A percentile compares a stretch with the other conserved stretches of the same genome.
These are phyloP conservation scores for Melanogrammus aeglefinus DNA, from an alignment of 2,797 vertebrate genomes.

Conservation along the genomic window DNA sequence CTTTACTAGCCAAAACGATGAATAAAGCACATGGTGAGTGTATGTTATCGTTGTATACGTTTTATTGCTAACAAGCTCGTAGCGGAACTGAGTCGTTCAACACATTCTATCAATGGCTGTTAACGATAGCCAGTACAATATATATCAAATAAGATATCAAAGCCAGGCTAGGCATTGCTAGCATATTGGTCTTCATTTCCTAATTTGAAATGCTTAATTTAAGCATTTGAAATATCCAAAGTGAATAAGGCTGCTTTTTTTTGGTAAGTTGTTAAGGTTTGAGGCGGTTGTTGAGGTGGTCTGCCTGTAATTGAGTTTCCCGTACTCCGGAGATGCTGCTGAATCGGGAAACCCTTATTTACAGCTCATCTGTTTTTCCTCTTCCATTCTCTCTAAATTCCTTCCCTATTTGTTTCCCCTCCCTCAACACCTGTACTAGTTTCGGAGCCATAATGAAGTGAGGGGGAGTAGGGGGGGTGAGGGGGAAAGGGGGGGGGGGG, in stretches of 20 bases:
- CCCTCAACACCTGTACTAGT: constrained; percentile 16
- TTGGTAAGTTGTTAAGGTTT: too few relatives aligned
- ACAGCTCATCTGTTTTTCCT: neutral
- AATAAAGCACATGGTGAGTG: neutral
- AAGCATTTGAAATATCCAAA: too few relatives aligned
- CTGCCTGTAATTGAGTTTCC: too few relatives aligned
- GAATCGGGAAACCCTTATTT: too few relatives aligned
- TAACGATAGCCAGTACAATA: neutral
- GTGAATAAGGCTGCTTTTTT: too few relatives aligned
- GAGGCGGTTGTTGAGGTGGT: too few relatives aligned
- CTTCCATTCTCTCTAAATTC: constrained; percentile 28
- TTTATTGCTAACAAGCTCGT: neutral
- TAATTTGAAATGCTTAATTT: too few relatives aligned
- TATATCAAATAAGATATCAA: too few relatives aligned
- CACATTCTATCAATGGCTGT: neutral
- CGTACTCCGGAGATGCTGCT: too few relatives aligned
- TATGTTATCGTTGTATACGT: neutral
- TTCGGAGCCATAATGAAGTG: neutral
- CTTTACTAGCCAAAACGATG: neutral
- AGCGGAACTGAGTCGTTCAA: neutral
- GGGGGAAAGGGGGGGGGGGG: neutral
- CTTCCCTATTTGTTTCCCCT: constrained; percentile 8
- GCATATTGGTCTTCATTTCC: too few relatives aligned
- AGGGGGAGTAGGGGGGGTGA: neutral
- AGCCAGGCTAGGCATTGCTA: too few relatives aligned